phyloP scores from a whole-genome alignment of 2,888 invertebrate genomes.

The Drosophila rubida region DNA sequence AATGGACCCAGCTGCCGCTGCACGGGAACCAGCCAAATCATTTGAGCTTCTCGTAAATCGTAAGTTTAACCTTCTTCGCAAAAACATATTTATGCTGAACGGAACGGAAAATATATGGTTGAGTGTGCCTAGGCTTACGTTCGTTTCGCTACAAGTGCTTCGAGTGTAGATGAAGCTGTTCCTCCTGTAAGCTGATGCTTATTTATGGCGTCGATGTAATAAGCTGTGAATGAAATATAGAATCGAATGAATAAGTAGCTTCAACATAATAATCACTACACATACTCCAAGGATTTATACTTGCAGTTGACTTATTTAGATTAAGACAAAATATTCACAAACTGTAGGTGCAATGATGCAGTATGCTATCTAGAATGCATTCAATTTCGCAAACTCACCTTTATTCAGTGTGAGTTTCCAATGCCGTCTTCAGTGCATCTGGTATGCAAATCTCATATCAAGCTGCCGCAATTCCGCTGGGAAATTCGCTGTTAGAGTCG shows the following conservation, averaged over 20 bases:
- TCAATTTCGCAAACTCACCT: no score
- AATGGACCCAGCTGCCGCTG: conserved; percentile 73
- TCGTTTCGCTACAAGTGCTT: not conserved
- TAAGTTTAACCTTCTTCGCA: conserved; percentile 70
- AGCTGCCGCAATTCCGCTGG: not conserved
- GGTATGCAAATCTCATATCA: not conserved
- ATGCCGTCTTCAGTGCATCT: not conserved
- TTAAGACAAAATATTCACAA: no score
- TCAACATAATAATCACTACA: not conserved
- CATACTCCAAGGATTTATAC: not conserved
- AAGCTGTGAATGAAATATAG: not conserved
- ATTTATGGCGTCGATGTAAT: not conserved
- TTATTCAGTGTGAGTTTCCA: no score
- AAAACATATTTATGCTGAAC: conserved; percentile 3
- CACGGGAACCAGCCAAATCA: conserved; percentile 77
- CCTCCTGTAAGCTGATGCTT: not conserved
- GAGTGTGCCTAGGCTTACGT: not conserved
- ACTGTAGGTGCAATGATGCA: no score
- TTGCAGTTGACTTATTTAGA: no score
- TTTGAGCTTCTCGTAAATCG: conserved; percentile 85
- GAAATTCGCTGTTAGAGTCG: conserved; percentile 1
- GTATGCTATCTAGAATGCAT: no score
- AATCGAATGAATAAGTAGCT: not conserved
- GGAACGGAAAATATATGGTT: not conserved
- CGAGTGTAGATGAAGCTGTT: not conserved